phyloP scores from a whole-genome alignment of 2,113 vertebrate species.

The Otolemur garnettii region DNA sequence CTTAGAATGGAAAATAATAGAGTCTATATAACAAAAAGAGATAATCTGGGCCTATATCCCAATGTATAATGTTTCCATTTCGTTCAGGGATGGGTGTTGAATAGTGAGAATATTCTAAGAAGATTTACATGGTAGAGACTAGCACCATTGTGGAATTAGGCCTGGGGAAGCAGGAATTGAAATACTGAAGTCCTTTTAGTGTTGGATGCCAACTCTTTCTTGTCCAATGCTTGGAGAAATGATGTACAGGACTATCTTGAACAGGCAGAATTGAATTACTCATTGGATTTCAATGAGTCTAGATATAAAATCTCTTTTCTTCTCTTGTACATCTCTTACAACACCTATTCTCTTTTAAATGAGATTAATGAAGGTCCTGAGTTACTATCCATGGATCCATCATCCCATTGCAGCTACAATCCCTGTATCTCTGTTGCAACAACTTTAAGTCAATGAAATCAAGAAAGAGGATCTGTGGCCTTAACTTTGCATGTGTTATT shows the following conservation, averaged over 20 bases:
- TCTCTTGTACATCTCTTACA: background rate
- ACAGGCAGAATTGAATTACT: conserved; percentile 29
- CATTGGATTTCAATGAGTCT: background rate
- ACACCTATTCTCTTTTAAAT: background rate
- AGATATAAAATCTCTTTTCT: conserved; percentile 11
- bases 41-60: background rate
- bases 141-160: background rate
- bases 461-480: background rate
- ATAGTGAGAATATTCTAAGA: background rate
- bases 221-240: background rate
- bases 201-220: too few species aligned
- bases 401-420: background rate
- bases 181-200: background rate
- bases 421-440: background rate
- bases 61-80: conserved; percentile 51
- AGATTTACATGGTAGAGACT: background rate
- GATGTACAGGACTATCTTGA: background rate
- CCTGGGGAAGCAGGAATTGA: background rate
- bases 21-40: background rate
- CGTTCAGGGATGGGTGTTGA: background rate
- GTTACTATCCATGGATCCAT: background rate
- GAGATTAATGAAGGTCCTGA: background rate
- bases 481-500: background rate
- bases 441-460: background rate
- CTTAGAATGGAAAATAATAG: conserved; percentile 47